A percentile compares a stretch with the other conserved stretches of the same genome.
phyloP scores from a whole-genome alignment of 2,113 vertebrate genomes.

The Gallinago media region DNA sequence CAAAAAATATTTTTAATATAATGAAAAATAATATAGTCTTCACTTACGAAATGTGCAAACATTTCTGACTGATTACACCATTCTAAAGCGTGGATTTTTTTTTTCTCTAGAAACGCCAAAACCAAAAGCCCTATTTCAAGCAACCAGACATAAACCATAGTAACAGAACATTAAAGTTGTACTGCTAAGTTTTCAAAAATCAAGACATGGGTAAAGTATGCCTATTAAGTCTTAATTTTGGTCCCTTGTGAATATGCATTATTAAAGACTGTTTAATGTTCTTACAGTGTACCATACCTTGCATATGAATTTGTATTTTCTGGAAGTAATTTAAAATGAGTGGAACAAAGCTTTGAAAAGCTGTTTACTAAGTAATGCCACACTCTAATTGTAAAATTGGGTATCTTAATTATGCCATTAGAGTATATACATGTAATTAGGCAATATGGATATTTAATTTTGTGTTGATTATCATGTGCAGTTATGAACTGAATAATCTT shows the following conservation, averaged over 20 bases:
- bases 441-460: constrained; percentile 46
- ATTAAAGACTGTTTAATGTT: background rate
- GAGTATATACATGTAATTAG: constrained; percentile 2
- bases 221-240: background rate
- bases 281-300: background rate
- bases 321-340: constrained; percentile 2
- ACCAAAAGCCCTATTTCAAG: background rate
- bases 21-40: background rate
- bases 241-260: background rate
- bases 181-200: background rate
- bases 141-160: background rate
- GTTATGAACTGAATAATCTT: constrained; percentile 13
- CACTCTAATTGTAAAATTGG: constrained; percentile 25
- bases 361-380: constrained; percentile 23
- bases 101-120: background rate
- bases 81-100: background rate
- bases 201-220: background rate
- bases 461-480: constrained; percentile 17
- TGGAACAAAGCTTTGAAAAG: constrained; percentile 36
- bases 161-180: background rate
- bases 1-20: background rate
- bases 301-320: background rate
- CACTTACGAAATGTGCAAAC: background rate
- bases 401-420: constrained; percentile 35
- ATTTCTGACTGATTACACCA: background rate